Conservation (phyloP, 2,888 invertebrate genomes). For the Uropetala carovei region DNA sequence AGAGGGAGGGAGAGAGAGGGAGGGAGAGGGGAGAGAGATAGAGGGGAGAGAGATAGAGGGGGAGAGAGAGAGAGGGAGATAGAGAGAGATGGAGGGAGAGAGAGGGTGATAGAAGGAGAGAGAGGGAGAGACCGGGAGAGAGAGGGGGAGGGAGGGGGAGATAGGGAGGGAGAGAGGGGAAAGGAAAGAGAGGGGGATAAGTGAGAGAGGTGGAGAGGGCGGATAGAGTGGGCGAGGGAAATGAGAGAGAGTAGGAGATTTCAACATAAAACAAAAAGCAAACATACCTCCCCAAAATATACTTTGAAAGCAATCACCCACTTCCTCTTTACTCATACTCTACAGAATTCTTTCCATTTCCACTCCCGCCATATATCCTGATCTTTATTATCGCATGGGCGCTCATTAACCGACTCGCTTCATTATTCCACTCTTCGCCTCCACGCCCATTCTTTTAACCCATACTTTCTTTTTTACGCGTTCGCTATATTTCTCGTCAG, state of each 20-base stretch:
- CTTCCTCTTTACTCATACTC: background rate
- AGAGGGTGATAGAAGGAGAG: no score
- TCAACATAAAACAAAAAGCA: background rate
- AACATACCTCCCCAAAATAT: background rate
- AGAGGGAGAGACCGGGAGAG: background rate
- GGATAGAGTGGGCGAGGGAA: no score
- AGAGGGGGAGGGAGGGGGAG: background rate
- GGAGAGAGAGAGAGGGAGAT: background rate
- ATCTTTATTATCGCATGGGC: conserved; percentile 14
- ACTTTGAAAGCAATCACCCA: background rate
- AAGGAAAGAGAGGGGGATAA: no score
- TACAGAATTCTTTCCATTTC: background rate
- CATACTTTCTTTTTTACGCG: background rate
- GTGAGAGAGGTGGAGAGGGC: background rate
- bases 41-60: background rate
- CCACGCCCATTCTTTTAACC: background rate
- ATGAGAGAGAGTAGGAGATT: background rate
- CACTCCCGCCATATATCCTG: conserved; percentile 8
- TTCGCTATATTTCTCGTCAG: no score
- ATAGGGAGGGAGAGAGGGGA: background rate
- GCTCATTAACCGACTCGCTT: background rate
- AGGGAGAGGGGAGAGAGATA: background rate
- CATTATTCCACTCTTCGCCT: background rate
- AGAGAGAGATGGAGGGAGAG: background rate
- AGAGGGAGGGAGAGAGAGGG: background rate